Base-by-base conservation (phyloP, 92 coral and sea anemone species). In the Nematostella vectensis region DNA sequence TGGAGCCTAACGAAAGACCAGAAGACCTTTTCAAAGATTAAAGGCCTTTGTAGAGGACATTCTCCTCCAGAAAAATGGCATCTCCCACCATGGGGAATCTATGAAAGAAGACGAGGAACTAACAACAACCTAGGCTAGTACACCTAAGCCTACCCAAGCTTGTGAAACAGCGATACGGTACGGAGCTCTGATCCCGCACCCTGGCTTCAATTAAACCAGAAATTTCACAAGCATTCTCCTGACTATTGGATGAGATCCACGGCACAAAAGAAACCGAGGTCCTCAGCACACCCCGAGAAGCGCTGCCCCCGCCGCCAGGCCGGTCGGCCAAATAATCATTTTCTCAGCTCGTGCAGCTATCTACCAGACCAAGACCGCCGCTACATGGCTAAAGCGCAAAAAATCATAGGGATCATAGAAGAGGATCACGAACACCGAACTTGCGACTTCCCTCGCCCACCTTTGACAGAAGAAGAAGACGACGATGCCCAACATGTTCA, bases 1-100 rank as follows among this genome's bases (percentile, higher is more conserved):
- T 78, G 13, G 81, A 72, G n/a, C 54, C 78, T 1, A 62, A 77
- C 38, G 93, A 78, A 50, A 77, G 85, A 40, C 93, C 85, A 9
- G 93, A 78, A 39, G 93, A 78, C 72, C 72, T 83, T 0, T 78
- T 72, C 85, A 83, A 45, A 48, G 78, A 24, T 60, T 81, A 2
- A 70, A 59, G 81, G 74, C 81, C 48, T 72, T 83, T 33, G 70
- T 72, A 12, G 84, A 83, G 54, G 85, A 77, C 30, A 44, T 23
- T 22, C 52, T 83, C 9, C 73, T 82, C 11, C 48, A 30, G 23
- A 45, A 72, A n/a, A 82, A 77, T 27, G 62, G 71, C 40, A 54
- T 77, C 23, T 20, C 72, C 11, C 84, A 82, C 69, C 80, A 77
- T 58, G 91, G 84, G 16, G 80, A 76, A 21, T 30, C 18, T 1